These are phyloP conservation scores for Eupeodes luniger DNA, from an alignment of 2,888 invertebrate species.

Conservation along the genomic window DNA sequence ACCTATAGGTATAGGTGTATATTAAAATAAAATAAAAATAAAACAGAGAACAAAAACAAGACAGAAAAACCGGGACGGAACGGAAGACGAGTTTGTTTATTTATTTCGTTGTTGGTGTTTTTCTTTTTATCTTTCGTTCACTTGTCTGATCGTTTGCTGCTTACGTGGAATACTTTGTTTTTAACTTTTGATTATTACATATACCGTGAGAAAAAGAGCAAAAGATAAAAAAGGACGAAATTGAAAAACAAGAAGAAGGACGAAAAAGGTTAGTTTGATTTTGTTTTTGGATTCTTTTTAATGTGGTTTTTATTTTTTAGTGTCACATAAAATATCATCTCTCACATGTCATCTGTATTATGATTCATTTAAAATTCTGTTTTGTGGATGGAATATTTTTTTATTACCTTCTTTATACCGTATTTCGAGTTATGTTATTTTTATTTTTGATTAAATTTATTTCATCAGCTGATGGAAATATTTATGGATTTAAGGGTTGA, in stretches of 20 bases:
- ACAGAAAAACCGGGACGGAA: slow-evolving; percentile 38
- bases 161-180: slow-evolving; percentile 43
- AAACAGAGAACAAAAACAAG: slow-evolving; percentile 36
- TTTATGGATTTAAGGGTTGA: slow-evolving; percentile 28
- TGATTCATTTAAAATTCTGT: slow-evolving; percentile 13
- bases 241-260: slow-evolving; percentile 62
- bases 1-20: neutral
- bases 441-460: slow-evolving; percentile 35
- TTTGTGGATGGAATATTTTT: slow-evolving; percentile 16
- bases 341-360: neutral
- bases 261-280: slow-evolving; percentile 66
- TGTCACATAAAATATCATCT: slow-evolving; percentile 16
- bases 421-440: neutral
- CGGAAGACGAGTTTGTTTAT: slow-evolving; percentile 70
- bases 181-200: slow-evolving; percentile 18
- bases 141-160: neutral
- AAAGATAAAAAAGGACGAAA: neutral
- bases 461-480: slow-evolving; percentile 66
- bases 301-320: slow-evolving; percentile 12
- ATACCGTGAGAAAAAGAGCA: slow-evolving; percentile 27
- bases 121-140: slow-evolving; percentile 29
- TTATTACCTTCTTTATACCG: neutral
- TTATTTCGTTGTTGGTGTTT: slow-evolving; percentile 44
- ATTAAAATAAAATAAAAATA: slow-evolving; percentile 30
- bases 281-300: no score